phyloP scores from a whole-genome alignment of 1,140 invertebrate species.

The Brachionus paranguensis region DNA sequence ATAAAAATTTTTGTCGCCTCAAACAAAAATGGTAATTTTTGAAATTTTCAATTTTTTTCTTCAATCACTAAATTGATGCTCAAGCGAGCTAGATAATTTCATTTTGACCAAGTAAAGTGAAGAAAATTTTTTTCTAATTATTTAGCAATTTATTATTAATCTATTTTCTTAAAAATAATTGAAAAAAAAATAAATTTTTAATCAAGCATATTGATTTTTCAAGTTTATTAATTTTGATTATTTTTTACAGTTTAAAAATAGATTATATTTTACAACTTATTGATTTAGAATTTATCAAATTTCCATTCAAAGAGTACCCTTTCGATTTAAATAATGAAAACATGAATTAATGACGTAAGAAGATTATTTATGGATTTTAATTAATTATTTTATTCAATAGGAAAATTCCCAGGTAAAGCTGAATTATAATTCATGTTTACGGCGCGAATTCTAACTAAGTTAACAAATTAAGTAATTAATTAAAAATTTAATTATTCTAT shows the following conservation, averaged over 20 bases:
- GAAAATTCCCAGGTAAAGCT: not conserved
- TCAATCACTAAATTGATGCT: not conserved
- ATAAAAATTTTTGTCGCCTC: constrained; percentile 15
- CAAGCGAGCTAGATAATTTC: too few relatives aligned
- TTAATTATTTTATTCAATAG: not conserved
- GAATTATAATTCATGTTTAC: not conserved
- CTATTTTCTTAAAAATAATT: too few relatives aligned
- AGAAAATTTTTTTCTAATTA: too few relatives aligned
- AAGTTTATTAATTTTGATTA: not conserved
- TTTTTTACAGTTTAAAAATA: not conserved
- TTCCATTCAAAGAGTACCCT: too few relatives aligned
- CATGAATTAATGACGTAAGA: not conserved
- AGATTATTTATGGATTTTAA: not conserved
- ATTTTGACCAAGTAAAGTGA: not conserved
- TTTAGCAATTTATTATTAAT: too few relatives aligned
- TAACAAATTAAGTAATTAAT: not conserved
- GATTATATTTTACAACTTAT: not conserved
- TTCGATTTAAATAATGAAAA: too few relatives aligned
- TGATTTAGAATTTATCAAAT: not conserved
- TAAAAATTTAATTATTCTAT: not conserved
- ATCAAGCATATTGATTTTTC: not conserved
- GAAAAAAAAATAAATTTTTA: not conserved
- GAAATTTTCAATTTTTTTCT: not conserved
- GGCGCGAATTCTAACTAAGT: too few relatives aligned
- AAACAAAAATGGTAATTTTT: constrained; percentile 31